Conservation (phyloP, 2,888 invertebrate genomes). For the Lasioglossum oenotherae region DNA sequence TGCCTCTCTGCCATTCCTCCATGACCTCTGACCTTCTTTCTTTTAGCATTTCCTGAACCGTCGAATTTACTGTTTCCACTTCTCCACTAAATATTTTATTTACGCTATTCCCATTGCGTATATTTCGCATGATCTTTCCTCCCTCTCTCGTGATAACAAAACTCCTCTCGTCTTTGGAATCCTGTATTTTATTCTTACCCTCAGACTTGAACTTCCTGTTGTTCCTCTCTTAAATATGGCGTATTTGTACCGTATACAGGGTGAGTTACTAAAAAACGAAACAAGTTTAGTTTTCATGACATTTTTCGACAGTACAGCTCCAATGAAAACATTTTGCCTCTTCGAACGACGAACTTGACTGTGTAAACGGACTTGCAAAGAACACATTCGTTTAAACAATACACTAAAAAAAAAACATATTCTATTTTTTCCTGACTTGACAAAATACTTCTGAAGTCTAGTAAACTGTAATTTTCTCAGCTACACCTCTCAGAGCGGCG, state of each 20-base stretch:
- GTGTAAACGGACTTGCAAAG: no score
- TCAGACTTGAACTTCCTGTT: background rate
- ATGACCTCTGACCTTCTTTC: background rate
- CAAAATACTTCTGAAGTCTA: background rate
- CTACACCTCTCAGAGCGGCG: background rate
- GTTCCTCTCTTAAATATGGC: background rate
- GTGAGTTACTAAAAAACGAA: background rate
- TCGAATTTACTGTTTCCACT: background rate
- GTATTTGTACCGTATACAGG: constrained; percentile 18
- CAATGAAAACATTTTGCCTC: background rate
- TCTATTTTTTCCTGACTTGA: background rate
- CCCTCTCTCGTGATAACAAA: background rate
- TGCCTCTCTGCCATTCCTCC: background rate
- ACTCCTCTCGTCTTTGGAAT: background rate
- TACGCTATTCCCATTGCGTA: background rate
- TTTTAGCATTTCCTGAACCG: background rate
- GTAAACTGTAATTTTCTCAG: background rate
- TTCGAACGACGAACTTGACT: no score
- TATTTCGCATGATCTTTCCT: background rate
- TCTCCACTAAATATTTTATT: background rate
- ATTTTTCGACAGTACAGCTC: background rate
- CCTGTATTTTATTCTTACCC: background rate
- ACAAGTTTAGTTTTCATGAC: background rate
- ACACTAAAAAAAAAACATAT: background rate
- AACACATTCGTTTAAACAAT: background rate